Percentiles rank a stretch among this genome's conserved stretches.
Evolutionary conservation across 2,888 invertebrate genomes (phyloP).

Genomic region (Acrobasis suavella): DNA sequence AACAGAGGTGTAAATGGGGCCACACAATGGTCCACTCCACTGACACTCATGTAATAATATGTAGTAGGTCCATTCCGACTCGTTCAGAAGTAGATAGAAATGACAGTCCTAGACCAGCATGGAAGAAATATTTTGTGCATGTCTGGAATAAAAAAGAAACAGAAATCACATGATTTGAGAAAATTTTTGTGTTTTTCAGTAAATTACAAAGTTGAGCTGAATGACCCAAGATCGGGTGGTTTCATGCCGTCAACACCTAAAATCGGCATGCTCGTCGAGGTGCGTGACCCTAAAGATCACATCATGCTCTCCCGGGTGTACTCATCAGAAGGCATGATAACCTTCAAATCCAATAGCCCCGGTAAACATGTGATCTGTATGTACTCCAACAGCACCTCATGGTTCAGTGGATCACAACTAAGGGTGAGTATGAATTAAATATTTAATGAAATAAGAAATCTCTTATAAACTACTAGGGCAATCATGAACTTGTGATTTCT

Average conservation of each 20-base stretch:
- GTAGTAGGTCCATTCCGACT: too few species aligned
- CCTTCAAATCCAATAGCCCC: constrained; percentile 97
- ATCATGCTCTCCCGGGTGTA: constrained; percentile 95
- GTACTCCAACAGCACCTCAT: constrained; percentile 98
- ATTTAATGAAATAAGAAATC: not conserved
- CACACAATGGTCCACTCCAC: too few species aligned
- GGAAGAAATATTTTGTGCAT: too few species aligned
- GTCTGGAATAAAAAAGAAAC: too few species aligned
- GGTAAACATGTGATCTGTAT: constrained; percentile 99
- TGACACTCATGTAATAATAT: too few species aligned
- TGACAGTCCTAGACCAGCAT: too few species aligned
- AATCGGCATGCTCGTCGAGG: constrained; percentile 99
- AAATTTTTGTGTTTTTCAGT: constrained; percentile 82
- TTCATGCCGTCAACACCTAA: constrained; percentile 97
- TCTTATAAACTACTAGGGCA: too few species aligned
- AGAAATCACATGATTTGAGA: too few species aligned
- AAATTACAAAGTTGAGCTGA: constrained; percentile 98
- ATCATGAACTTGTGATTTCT: too few species aligned
- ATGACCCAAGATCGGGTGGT: constrained; percentile 96
- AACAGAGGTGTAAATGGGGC: too few species aligned
- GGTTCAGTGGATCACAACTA: constrained; percentile 98
- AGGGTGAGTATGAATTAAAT: constrained; percentile 69
- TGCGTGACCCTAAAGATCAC: constrained; percentile 97
- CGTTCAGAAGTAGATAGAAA: too few species aligned
- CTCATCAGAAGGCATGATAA: constrained; percentile 96